phyloP scores from a whole-genome alignment of 2,797 vertebrate genomes.

The Emys orbicularis region DNA sequence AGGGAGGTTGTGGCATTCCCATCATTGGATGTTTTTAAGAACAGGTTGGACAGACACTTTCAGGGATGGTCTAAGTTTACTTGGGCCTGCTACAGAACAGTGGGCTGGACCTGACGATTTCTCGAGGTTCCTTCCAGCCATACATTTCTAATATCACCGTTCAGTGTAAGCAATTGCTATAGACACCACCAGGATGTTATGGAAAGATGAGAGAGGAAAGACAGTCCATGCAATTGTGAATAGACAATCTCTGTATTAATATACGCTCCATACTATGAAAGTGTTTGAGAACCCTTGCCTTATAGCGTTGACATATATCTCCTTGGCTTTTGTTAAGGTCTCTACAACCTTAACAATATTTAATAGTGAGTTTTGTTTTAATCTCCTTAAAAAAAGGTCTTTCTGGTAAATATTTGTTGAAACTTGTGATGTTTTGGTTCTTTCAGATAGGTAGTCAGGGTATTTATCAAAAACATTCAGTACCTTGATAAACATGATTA shows the following conservation, averaged over 20 bases:
- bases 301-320: constrained; percentile 25
- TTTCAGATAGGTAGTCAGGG: not conserved
- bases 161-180: not conserved
- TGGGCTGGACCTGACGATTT: not conserved
- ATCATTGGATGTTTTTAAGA: not conserved
- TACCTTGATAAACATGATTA: constrained; percentile 44
- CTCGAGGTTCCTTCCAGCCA: not conserved
- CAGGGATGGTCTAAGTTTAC: not conserved
- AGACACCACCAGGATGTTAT: not conserved
- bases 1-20: not conserved
- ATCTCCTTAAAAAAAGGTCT: constrained; percentile 66
- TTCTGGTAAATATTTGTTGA: constrained; percentile 57
- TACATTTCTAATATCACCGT: not conserved
- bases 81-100: not conserved
- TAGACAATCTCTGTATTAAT: constrained; percentile 7
- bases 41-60: not conserved
- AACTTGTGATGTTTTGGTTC: not conserved
- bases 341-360: constrained; percentile 38
- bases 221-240: not conserved
- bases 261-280: constrained; percentile 33
- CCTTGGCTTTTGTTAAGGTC: constrained; percentile 52
- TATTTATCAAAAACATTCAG: not conserved
- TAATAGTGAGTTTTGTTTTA: constrained; percentile 64
- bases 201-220: not conserved
- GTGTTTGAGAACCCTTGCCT: constrained; percentile 5